Percentiles rank a stretch among this genome's conserved stretches.
Evolutionary conservation across 2,797 vertebrate genomes (phyloP).

Genomic region (Ctenochaetus hawaiiensis): DNA sequence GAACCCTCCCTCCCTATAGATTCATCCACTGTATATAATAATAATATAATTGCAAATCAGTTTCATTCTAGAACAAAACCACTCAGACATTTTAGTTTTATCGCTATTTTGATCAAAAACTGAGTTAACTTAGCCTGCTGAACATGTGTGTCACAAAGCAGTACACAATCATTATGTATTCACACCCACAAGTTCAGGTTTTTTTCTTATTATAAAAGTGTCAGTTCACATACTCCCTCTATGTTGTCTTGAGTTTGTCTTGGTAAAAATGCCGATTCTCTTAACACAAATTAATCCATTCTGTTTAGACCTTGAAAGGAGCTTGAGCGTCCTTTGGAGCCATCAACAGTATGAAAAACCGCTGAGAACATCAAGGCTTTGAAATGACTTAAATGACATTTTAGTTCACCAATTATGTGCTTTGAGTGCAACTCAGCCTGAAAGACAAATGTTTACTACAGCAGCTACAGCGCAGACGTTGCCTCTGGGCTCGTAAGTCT

Average conservation of each 20-base stretch:
- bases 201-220: background rate
- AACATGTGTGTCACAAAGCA: background rate
- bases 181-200: background rate
- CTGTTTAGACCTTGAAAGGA: conserved; percentile 14
- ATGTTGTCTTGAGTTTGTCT: conserved; percentile 24
- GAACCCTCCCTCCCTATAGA: background rate
- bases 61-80: background rate
- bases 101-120: background rate
- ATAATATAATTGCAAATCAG: background rate
- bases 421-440: background rate
- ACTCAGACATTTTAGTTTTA: background rate
- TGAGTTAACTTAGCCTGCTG: background rate
- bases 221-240: conserved; percentile 28
- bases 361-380: conserved; percentile 4
- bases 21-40: background rate
- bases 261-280: conserved; percentile 27
- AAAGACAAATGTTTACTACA: background rate
- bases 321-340: conserved; percentile 1
- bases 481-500: no score
- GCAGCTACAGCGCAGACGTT: no score
- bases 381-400: conserved; percentile 5
- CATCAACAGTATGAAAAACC: conserved; percentile 15
- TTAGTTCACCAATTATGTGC: background rate
- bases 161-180: background rate
- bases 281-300: conserved; percentile 45